Conservation (phyloP, 2,113 vertebrate genomes). For the Chaetorhynchus papuensis region DNA sequence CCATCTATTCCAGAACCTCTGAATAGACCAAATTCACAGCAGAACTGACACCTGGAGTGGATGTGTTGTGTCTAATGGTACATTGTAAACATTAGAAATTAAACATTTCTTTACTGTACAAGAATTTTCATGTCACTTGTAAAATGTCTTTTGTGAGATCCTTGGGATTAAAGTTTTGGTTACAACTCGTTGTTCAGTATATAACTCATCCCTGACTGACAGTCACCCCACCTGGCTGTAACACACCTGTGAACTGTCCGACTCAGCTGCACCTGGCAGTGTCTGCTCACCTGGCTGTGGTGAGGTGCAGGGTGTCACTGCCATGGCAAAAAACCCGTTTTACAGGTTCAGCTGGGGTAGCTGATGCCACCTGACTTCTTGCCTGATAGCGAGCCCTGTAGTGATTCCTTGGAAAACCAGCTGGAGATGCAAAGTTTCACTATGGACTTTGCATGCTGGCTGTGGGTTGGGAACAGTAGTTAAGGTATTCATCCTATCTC, state of each 20-base stretch:
- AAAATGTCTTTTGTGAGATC: slow-evolving; percentile 80
- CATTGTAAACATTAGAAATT: slow-evolving; percentile 66
- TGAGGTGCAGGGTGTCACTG: neutral
- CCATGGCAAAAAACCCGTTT: rapidly evolving
- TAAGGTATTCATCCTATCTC: neutral
- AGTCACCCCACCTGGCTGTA: neutral
- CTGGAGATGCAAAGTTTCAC: neutral
- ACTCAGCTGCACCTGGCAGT: neutral
- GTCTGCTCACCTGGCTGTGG: neutral
- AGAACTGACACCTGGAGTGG: slow-evolving; percentile 40
- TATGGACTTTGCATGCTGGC: rapidly evolving
- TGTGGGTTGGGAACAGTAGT: neutral
- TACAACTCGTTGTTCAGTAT: slow-evolving; percentile 71
- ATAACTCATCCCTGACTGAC: slow-evolving; percentile 51
- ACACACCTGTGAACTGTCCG: neutral
- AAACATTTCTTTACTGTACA: slow-evolving; percentile 76
- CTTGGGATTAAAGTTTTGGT: slow-evolving; percentile 86
- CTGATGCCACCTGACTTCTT: neutral
- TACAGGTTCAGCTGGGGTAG: neutral
- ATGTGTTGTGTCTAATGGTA: slow-evolving; percentile 67
- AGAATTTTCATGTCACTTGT: slow-evolving; percentile 80
- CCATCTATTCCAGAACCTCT: slow-evolving; percentile 29
- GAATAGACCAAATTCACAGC: slow-evolving; percentile 55
- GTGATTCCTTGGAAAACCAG: neutral
- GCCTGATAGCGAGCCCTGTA: rapidly evolving